Base-by-base conservation (phyloP, 2,888 invertebrate genomes). In the Orthosia cruda region DNA sequence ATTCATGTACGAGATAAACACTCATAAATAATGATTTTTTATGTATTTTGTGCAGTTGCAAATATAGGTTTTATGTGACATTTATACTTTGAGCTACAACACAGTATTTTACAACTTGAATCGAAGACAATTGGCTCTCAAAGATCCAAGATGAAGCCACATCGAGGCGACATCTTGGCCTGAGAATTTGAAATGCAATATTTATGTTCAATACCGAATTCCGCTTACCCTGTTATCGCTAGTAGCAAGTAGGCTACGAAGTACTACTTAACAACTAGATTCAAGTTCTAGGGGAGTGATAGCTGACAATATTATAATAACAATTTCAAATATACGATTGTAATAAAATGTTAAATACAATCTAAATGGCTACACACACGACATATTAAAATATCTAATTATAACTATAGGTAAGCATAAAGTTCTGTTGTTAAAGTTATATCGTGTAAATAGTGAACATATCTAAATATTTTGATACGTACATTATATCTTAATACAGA, bases 391-490 rank as follows among this genome's bases (percentile, higher is more conserved):
- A 58, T 18, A 63, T 47, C 5, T 62, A 45, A 13, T 16, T 20
- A 32, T 52, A n/a, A 18, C n/a, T 32, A 47, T 16, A 47, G 7
- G 15, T 71, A 40, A 26, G 12, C 12, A 20, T 52, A 68, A 49
- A 49, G 13, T 64, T 64, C 3, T 18, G 55, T 52, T 83, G 15
- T 58, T 65, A 59, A 71, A 65, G 0, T 18, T 64, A 45, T 52
- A 26, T 26, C n/a, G 4, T 84, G 85, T 81, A 77, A 71, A 84
- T 81, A 73, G 55, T 69, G 49, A 81, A 71, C 59, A 77, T 77
- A 84, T 77, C 71, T 66, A n/a, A 74, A 83, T 5, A 72, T 81
- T 81, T 83, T 81, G 57, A 83, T 83, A 84, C 83, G 77, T 84
- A 73, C 65, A 57, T 75, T 67, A 80, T 40, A 50, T 54, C 16